phyloP scores from a whole-genome alignment of 2,888 invertebrate species.

The Proisotoma minuta region DNA sequence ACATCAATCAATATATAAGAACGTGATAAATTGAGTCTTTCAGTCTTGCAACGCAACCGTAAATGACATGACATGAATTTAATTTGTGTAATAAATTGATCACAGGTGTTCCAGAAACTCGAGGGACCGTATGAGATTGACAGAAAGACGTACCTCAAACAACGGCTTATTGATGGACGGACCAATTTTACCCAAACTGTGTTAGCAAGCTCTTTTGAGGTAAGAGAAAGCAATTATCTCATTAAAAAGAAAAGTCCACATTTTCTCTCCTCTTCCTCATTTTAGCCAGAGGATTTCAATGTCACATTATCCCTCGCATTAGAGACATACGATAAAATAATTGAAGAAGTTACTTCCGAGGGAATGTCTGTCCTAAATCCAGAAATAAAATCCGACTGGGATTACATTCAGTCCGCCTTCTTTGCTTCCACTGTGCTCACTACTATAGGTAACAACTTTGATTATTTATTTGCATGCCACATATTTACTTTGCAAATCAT shows the following conservation, averaged over 20 bases:
- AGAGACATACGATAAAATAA: slow-evolving; percentile 53
- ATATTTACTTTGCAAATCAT: no score
- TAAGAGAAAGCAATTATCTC: slow-evolving; percentile 20
- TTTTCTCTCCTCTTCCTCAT: slow-evolving; percentile 6
- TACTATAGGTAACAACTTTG: slow-evolving; percentile 68
- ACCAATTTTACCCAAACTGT: slow-evolving; percentile 60
- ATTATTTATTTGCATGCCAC: no score
- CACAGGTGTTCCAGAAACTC: slow-evolving; percentile 67
- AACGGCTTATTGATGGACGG: slow-evolving; percentile 54
- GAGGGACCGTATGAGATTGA: slow-evolving; percentile 72
- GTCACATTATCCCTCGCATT: slow-evolving; percentile 49
- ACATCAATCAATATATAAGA: no score
- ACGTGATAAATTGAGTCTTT: no score
- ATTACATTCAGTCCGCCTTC: slow-evolving; percentile 75
- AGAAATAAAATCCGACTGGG: slow-evolving; percentile 59
- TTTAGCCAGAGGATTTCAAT: slow-evolving; percentile 31
- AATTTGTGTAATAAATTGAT: no score
- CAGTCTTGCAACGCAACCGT: no score
- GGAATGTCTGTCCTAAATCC: slow-evolving; percentile 56
- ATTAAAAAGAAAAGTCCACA: background rate
- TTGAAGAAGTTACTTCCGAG: slow-evolving; percentile 68
- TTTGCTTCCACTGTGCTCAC: slow-evolving; percentile 86
- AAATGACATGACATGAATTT: no score
- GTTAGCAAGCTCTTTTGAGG: slow-evolving; percentile 53
- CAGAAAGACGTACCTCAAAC: slow-evolving; percentile 56